phyloP scores from a whole-genome alignment of 2,888 invertebrate genomes.

The Sussaba pulchella region DNA sequence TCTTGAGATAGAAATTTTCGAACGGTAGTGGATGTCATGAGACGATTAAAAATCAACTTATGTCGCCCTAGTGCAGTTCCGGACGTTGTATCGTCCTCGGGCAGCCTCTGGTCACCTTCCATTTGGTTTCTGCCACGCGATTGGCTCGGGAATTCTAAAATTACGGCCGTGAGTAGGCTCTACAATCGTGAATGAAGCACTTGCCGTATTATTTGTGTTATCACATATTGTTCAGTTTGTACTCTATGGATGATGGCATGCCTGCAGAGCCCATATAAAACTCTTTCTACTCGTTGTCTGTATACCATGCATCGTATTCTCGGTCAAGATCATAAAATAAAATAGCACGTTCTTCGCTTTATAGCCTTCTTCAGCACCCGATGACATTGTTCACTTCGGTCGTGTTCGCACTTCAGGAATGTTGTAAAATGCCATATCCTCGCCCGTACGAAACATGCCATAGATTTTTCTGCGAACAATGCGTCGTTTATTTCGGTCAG shows the following conservation, averaged over 20 bases:
- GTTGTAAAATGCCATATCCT: background rate
- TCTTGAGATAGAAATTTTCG: too few relatives aligned
- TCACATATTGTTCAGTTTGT: background rate
- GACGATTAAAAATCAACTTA: too few relatives aligned
- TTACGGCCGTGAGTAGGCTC: background rate
- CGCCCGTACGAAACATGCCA: background rate
- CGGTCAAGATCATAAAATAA: conserved; percentile 28
- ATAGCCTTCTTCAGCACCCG: background rate
- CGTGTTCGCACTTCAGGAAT: background rate
- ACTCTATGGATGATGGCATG: background rate
- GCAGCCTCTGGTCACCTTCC: too few relatives aligned
- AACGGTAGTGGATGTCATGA: too few relatives aligned
- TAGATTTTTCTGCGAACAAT: background rate
- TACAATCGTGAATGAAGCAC: background rate
- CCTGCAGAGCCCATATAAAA: background rate
- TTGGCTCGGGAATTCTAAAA: background rate
- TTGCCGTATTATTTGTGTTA: background rate
- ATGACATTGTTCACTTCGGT: background rate
- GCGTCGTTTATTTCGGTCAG: background rate
- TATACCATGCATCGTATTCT: background rate
- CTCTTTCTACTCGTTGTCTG: background rate
- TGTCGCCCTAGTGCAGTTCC: too few relatives aligned
- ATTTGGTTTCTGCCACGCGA: background rate
- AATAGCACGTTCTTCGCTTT: background rate
- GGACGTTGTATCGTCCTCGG: too few relatives aligned